A percentile compares a stretch with the other conserved stretches of the same genome.
Conservation (phyloP, 1,140 invertebrate genomes). For the Halesus radiatus region DNA sequence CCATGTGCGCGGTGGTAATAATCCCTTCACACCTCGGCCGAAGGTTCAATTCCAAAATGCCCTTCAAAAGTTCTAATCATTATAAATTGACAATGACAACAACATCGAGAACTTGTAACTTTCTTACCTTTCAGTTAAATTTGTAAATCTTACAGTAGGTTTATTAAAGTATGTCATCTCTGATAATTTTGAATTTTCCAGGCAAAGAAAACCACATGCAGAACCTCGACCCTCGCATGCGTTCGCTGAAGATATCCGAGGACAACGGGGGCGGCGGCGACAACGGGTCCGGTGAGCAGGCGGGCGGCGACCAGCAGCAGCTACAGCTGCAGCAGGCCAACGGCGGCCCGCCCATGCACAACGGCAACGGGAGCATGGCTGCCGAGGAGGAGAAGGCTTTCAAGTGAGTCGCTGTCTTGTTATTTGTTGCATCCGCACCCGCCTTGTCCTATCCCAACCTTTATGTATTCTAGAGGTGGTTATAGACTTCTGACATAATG, state of each 20-base stretch:
- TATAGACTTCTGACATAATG: no score
- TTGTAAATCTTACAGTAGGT: no score
- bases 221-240: conserved; percentile 79
- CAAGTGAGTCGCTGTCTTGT: conserved; percentile 79
- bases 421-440: not conserved
- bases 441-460: no score
- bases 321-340: conserved; percentile 66
- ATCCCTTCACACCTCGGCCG: no score
- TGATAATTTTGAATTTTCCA: not conserved
- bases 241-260: conserved; percentile 75
- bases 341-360: conserved; percentile 72
- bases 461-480: no score
- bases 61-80: no score
- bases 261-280: conserved; percentile 62
- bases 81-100: no score
- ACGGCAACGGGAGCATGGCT: conserved; percentile 79
- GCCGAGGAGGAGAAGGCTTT: conserved; percentile 91
- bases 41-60: no score
- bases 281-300: conserved; percentile 65
- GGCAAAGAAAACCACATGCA: conserved; percentile 77
- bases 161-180: no score
- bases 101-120: no score
- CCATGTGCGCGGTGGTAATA: no score
- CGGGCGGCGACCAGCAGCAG: conserved; percentile 70
- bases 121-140: no score